Conservation (phyloP, 2,797 vertebrate species). For the Catamblyrhynchus diadema region DNA sequence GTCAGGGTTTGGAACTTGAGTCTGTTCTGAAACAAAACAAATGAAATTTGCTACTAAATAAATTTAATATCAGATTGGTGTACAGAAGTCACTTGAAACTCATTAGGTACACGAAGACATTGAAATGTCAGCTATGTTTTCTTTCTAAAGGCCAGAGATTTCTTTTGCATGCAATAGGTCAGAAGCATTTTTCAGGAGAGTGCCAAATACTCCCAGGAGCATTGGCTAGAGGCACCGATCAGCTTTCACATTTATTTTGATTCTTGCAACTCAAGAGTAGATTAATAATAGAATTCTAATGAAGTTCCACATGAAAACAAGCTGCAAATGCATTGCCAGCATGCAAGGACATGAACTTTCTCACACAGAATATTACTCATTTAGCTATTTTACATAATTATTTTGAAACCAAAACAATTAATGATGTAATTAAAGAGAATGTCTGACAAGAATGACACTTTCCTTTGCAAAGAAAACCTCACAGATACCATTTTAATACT, state of each 20-base stretch:
- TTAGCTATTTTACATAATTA: neutral
- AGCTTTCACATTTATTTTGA: conserved; percentile 27
- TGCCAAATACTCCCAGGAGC: neutral
- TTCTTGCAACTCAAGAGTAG: neutral
- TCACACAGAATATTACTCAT: neutral
- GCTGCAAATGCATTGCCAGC: neutral
- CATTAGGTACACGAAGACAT: conserved; percentile 15
- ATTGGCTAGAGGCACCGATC: neutral
- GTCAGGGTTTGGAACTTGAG: neutral
- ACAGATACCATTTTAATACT: neutral
- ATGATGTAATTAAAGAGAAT: neutral
- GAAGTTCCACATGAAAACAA: neutral
- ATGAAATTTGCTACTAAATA: conserved; percentile 18
- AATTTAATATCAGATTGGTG: conserved; percentile 38
- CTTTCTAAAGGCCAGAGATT: conserved; percentile 42
- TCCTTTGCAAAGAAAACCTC: neutral
- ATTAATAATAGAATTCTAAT: conserved; percentile 6
- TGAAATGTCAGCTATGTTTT: conserved; percentile 57
- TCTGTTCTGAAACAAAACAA: conserved; percentile 31
- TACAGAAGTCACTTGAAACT: conserved; percentile 18
- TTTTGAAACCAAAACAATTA: neutral
- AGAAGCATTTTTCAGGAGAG: conserved; percentile 23
- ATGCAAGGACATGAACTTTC: neutral
- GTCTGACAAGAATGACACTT: neutral
- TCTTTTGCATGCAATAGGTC: conserved; percentile 22